These are phyloP conservation scores for Centropus unirufus DNA, from an alignment of 2,113 vertebrate species.

Conservation along the genomic window DNA sequence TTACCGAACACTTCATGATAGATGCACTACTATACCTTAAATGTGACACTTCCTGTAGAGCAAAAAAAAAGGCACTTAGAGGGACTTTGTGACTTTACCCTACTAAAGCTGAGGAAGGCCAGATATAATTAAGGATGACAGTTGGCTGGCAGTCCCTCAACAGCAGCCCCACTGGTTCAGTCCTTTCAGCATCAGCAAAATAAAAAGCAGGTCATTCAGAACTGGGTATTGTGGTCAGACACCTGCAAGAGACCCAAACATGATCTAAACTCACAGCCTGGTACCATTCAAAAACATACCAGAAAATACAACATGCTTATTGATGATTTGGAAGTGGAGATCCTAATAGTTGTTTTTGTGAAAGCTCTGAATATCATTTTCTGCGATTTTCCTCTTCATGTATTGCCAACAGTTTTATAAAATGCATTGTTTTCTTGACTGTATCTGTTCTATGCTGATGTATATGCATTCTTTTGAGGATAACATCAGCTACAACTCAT, in stretches of 20 bases:
- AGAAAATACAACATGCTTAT: background rate
- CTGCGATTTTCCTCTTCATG: background rate
- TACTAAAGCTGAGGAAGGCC: background rate
- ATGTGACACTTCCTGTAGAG: background rate
- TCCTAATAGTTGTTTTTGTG: background rate
- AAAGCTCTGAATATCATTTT: background rate
- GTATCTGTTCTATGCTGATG: background rate
- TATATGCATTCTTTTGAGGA: background rate
- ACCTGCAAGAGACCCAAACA: background rate
- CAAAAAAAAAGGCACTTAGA: background rate
- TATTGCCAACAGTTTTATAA: background rate
- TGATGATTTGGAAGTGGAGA: background rate
- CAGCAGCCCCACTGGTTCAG: background rate
- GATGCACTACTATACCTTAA: background rate
- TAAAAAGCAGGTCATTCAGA: constrained; percentile 15
- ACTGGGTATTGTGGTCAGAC: background rate
- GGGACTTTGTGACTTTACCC: background rate
- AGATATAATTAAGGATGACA: constrained; percentile 22
- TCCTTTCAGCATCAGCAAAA: constrained; percentile 36
- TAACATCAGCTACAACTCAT: background rate
- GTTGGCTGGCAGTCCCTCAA: constrained; percentile 1
- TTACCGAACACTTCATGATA: background rate
- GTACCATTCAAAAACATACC: background rate
- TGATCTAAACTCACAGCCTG: background rate
- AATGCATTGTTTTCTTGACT: background rate